Conservation (phyloP, 2,113 vertebrate genomes). For the Perca flavescens region DNA sequence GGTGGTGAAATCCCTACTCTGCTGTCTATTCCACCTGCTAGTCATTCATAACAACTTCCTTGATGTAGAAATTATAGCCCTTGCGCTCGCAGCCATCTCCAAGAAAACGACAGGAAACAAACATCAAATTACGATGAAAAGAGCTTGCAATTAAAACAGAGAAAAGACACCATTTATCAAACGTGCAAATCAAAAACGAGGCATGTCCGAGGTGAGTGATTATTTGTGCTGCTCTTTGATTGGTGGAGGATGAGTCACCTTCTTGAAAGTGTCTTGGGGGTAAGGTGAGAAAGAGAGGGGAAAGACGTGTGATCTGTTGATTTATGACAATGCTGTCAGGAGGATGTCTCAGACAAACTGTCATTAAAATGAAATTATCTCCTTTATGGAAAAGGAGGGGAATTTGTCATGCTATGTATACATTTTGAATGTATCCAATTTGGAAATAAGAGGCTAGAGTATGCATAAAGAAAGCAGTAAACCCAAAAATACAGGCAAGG, state of each 20-base stretch:
- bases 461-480: neutral
- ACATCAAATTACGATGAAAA: constrained; percentile 86
- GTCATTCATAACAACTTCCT: constrained; percentile 78
- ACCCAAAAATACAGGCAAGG: neutral
- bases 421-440: constrained; percentile 62
- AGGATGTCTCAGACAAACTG: constrained; percentile 89
- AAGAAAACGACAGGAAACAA: constrained; percentile 87
- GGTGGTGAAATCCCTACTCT: constrained; percentile 39
- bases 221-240: constrained; percentile 90
- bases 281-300: constrained; percentile 67
- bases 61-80: constrained; percentile 83
- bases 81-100: constrained; percentile 58
- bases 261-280: constrained; percentile 94
- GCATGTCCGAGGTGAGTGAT: constrained; percentile 91
- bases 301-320: constrained; percentile 91
- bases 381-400: constrained; percentile 75
- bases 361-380: constrained; percentile 97
- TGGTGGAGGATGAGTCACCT: constrained; percentile 92
- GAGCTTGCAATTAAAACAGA: constrained; percentile 81
- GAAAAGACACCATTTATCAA: constrained; percentile 90
- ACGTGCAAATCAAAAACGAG: constrained; percentile 84
- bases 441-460: constrained; percentile 28
- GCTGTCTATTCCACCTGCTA: constrained; percentile 80
- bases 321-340: constrained; percentile 93
- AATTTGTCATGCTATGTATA: constrained; percentile 71